phyloP scores from a whole-genome alignment of 2,113 vertebrate genomes.

The Centrocercus urophasianus region DNA sequence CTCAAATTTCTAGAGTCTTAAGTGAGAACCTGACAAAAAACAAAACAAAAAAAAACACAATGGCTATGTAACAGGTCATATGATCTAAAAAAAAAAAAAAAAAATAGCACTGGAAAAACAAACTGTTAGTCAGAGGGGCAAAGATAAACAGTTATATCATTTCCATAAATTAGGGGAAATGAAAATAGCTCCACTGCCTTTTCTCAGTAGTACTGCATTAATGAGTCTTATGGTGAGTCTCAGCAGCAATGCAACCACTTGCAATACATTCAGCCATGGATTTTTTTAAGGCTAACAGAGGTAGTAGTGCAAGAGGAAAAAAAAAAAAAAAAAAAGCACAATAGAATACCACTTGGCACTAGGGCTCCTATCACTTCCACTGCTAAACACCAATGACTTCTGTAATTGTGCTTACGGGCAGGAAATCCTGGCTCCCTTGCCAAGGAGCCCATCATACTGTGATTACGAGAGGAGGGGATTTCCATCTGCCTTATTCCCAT shows the following conservation, averaged over 20 bases:
- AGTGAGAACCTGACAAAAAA: background rate
- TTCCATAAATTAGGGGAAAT: background rate
- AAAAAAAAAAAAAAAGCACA: background rate
- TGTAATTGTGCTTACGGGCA: conserved; percentile 35
- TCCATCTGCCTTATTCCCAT: conserved; percentile 22
- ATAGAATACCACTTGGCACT: background rate
- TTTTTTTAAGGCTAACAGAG: background rate
- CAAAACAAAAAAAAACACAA: background rate
- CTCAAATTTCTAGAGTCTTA: background rate
- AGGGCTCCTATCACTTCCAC: background rate
- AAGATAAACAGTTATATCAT: background rate
- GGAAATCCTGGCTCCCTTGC: conserved; percentile 34
- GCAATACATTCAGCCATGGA: background rate
- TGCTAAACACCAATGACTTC: background rate
- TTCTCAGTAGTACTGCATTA: background rate
- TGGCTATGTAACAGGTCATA: background rate
- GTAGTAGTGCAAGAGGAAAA: background rate
- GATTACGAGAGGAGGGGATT: background rate
- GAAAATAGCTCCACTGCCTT: background rate
- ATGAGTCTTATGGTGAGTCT: background rate
- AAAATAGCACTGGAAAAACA: background rate
- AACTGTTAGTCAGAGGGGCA: background rate
- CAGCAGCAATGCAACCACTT: background rate
- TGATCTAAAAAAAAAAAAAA: background rate
- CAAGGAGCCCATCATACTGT: background rate